Evolutionary conservation across 2,888 invertebrate species (phyloP).

Genomic region (Callyntrura sp.): DNA sequence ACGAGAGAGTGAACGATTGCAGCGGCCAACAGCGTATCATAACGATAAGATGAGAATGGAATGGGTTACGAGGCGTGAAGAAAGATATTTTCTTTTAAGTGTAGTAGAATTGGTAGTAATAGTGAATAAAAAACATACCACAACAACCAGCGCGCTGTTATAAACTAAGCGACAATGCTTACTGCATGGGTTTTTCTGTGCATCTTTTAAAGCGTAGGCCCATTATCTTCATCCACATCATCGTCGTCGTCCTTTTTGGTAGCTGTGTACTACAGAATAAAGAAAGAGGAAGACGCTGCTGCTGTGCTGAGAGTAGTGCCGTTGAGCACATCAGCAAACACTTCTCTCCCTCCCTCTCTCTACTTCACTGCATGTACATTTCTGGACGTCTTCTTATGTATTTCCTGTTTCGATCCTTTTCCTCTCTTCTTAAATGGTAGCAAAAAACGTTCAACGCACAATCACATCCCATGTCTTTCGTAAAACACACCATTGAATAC

Average conservation of each 20-base stretch:
- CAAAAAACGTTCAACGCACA: constrained; percentile 7
- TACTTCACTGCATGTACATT: constrained; percentile 57
- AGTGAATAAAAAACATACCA: constrained; percentile 12
- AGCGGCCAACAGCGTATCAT: background rate
- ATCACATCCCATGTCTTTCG: constrained; percentile 47
- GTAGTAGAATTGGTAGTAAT: constrained; percentile 8
- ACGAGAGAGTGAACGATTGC: constrained; percentile 3
- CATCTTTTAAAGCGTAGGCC: constrained; percentile 17
- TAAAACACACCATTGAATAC: background rate
- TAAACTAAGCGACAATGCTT: constrained; percentile 8
- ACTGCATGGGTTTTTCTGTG: background rate
- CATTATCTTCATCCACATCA: constrained; percentile 33
- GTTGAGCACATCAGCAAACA: constrained; percentile 60
- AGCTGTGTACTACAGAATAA: background rate
- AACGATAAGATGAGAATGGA: constrained; percentile 61
- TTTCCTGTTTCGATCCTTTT: constrained; percentile 74
- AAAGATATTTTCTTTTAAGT: constrained; percentile 27
- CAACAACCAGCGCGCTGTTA: constrained; percentile 7
- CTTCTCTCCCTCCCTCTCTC: constrained; percentile 35
- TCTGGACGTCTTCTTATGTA: constrained; percentile 75
- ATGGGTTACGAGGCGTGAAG: constrained; percentile 68
- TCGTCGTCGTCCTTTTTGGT: constrained; percentile 21
- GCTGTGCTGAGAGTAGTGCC: background rate
- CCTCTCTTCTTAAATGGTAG: constrained; percentile 15
- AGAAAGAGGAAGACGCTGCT: constrained; percentile 72